Conservation (phyloP, 2,888 invertebrate species). For the Diogma glabrata region DNA sequence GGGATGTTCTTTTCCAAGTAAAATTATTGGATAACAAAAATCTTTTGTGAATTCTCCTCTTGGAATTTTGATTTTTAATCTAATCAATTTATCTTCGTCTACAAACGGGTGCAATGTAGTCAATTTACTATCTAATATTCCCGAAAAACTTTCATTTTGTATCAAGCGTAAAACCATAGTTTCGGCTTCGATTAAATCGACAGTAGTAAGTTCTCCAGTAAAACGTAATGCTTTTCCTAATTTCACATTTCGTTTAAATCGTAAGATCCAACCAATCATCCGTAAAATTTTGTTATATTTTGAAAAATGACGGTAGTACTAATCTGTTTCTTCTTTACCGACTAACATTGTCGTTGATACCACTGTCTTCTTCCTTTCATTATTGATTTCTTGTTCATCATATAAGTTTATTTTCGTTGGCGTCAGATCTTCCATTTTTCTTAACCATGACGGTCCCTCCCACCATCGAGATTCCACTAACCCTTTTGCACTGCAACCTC, state of each 20-base stretch:
- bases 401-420: no score
- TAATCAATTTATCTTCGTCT: conserved; percentile 17
- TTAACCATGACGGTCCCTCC: conserved; percentile 26
- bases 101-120: conserved; percentile 12
- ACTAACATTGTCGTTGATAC: no score
- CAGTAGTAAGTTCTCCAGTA: not conserved
- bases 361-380: no score
- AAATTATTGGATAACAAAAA: conserved; percentile 22
- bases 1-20: conserved; percentile 21
- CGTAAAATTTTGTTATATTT: no score
- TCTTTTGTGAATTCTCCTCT: conserved; percentile 17
- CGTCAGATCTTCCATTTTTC: no score
- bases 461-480: conserved; percentile 25
- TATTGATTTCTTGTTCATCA: no score
- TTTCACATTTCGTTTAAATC: no score
- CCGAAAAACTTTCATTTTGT: conserved; percentile 9
- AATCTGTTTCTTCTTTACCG: no score
- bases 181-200: not conserved
- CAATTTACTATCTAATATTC: conserved; percentile 12
- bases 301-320: no score
- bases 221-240: no score
- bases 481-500: conserved; percentile 23
- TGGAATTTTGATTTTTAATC: conserved; percentile 18
- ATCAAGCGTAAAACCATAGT: not conserved
- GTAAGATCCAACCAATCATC: no score